Conservation (phyloP, 2,113 vertebrate species). For the Struthidea cinerea region DNA sequence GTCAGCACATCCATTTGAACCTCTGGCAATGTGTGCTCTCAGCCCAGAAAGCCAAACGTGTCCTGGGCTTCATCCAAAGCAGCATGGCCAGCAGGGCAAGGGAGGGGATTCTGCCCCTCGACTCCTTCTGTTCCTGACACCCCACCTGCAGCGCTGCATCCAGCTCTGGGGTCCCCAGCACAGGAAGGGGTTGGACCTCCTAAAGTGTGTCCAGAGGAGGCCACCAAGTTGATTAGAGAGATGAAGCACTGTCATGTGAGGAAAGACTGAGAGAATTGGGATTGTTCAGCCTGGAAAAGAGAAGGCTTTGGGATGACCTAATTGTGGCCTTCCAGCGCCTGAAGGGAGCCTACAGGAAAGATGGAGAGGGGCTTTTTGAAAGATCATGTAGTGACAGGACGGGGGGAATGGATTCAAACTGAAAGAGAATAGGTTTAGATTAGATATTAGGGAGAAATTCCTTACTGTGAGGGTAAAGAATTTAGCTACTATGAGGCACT, state of each 20-base stretch:
- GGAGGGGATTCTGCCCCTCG: background rate
- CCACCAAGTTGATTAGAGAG: background rate
- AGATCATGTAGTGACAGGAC: background rate
- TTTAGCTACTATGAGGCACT: background rate
- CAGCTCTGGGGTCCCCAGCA: background rate
- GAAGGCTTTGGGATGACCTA: background rate
- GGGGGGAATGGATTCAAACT: background rate
- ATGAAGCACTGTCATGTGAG: background rate
- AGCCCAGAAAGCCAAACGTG: background rate
- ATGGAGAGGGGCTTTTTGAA: background rate
- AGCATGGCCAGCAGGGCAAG: background rate
- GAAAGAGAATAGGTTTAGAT: background rate
- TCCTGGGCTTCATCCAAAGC: background rate
- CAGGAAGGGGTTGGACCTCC: background rate
- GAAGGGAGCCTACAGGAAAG: background rate
- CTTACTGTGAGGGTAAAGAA: background rate
- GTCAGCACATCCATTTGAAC: background rate
- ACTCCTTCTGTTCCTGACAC: background rate
- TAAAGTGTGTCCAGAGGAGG: rapidly evolving
- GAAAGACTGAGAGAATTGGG: background rate
- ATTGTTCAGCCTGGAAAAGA: background rate
- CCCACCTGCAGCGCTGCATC: background rate
- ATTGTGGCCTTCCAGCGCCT: background rate
- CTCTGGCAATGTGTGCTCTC: background rate
- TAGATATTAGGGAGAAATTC: background rate